phyloP scores from a whole-genome alignment of 2,888 invertebrate genomes.

The Scrobipalpa costella region DNA sequence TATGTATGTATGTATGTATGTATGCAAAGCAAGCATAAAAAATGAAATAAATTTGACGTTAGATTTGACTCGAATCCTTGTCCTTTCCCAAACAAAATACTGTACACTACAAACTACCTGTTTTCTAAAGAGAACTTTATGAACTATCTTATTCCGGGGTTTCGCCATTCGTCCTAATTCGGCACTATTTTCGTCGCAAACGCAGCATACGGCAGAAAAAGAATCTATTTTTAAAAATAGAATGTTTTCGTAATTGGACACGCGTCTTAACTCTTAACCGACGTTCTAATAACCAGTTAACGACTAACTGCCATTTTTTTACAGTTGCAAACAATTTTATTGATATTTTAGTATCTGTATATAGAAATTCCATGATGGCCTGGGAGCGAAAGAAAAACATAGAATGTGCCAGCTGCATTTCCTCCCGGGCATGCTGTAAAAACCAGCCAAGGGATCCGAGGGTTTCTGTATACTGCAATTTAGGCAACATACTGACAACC shows the following conservation, averaged over 20 bases:
- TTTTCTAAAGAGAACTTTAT: background rate
- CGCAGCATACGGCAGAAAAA: constrained; percentile 37
- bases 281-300: constrained; percentile 20
- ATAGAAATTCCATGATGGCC: too few species aligned
- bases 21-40: too few species aligned
- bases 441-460: too few species aligned
- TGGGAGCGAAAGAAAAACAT: too few species aligned
- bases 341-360: too few species aligned
- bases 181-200: constrained; percentile 29
- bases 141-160: constrained; percentile 7
- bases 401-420: too few species aligned
- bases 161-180: constrained; percentile 29
- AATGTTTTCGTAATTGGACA: constrained; percentile 48
- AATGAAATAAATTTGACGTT: too few species aligned
- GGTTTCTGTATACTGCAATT: too few species aligned
- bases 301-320: background rate
- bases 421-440: too few species aligned
- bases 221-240: constrained; percentile 48
- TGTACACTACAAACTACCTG: background rate
- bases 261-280: constrained; percentile 56
- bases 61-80: too few species aligned
- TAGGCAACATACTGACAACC: too few species aligned
- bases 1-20: too few species aligned
- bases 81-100: background rate
- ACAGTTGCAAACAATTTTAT: background rate